Evolutionary conservation across 1,140 invertebrate genomes (phyloP).

Genomic region (Drosophila carrolli): DNA sequence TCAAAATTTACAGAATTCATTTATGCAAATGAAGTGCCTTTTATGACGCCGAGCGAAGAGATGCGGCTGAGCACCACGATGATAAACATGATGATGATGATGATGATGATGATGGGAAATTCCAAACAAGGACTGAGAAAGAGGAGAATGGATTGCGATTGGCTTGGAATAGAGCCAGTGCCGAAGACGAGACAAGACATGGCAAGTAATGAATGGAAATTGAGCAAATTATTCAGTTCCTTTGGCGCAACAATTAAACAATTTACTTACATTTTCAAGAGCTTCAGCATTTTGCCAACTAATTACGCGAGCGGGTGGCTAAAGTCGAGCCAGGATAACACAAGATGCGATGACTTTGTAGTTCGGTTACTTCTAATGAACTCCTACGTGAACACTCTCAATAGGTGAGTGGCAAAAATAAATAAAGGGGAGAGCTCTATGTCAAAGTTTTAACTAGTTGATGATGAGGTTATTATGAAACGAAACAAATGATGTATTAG

Average conservation of each 20-base stretch:
- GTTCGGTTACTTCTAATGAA: slow-evolving; percentile 4
- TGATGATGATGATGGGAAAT: slow-evolving; percentile 15
- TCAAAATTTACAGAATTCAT: slow-evolving; percentile 82
- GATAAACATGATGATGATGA: slow-evolving; percentile 5
- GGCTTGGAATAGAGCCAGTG: slow-evolving; percentile 15
- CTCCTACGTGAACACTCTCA: slow-evolving; percentile 2
- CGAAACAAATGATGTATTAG: background rate
- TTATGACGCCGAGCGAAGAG: slow-evolving; percentile 58
- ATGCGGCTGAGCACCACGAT: slow-evolving; percentile 33
- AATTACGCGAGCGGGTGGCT: slow-evolving; percentile 48
- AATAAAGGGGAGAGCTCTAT: background rate
- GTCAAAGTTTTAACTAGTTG: slow-evolving; percentile 13
- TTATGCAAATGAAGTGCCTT: slow-evolving; percentile 81
- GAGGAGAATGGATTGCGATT: slow-evolving; percentile 8
- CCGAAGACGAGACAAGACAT: slow-evolving; percentile 2
- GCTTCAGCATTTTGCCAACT: slow-evolving; percentile 68
- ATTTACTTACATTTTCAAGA: slow-evolving; percentile 69
- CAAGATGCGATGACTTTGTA: slow-evolving; percentile 20
- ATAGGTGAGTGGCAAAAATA: slow-evolving; percentile 19
- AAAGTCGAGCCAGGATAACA: slow-evolving; percentile 9
- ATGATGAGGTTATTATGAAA: slow-evolving; percentile 3
- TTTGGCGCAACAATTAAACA: slow-evolving; percentile 78
- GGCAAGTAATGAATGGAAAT: slow-evolving; percentile 73
- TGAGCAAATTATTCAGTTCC: slow-evolving; percentile 75
- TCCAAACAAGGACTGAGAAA: slow-evolving; percentile 11